phyloP scores from a whole-genome alignment of 2,888 invertebrate species.

The Xiphydria camelus region DNA sequence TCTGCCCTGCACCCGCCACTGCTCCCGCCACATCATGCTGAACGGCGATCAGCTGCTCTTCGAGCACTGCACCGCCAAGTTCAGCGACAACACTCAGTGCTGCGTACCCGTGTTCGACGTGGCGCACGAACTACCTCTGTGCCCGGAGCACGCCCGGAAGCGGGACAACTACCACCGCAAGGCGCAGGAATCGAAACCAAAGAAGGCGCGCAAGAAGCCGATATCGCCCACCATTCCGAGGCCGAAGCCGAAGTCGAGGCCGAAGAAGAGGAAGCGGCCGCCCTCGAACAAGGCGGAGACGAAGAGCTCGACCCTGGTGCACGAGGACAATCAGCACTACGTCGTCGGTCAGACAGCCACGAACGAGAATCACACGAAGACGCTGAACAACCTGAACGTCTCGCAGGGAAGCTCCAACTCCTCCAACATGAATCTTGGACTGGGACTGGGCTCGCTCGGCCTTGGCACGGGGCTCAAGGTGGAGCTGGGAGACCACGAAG shows the following conservation, averaged over 20 bases:
- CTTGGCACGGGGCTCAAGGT: conserved; percentile 48
- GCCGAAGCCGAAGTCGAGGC: conserved; percentile 58
- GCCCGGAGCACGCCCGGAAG: conserved; percentile 83
- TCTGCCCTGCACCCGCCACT: conserved; percentile 80
- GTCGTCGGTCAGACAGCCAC: conserved; percentile 37
- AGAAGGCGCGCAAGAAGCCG: conserved; percentile 68
- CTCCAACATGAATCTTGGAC: conserved; percentile 44
- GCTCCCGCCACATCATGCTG: conserved; percentile 81
- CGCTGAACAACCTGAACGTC: conserved; percentile 50
- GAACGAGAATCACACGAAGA: conserved; percentile 44
- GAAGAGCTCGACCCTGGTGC: conserved; percentile 19
- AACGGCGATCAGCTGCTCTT: conserved; percentile 83
- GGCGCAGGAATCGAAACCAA: conserved; percentile 76
- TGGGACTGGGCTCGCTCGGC: conserved; percentile 37
- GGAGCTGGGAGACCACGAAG: conserved; percentile 53
- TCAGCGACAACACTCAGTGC: conserved; percentile 78
- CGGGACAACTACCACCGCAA: conserved; percentile 81
- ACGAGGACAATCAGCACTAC: conserved; percentile 21
- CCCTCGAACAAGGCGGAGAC: conserved; percentile 39
- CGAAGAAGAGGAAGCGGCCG: conserved; percentile 53
- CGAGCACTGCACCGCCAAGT: conserved; percentile 79
- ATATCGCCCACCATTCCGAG: conserved; percentile 60
- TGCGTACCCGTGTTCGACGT: conserved; percentile 79
- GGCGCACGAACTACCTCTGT: conserved; percentile 79
- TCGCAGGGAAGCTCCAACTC: conserved; percentile 42